phyloP scores from a whole-genome alignment of 2,797 vertebrate genomes.

The Enteromius treurensis region DNA sequence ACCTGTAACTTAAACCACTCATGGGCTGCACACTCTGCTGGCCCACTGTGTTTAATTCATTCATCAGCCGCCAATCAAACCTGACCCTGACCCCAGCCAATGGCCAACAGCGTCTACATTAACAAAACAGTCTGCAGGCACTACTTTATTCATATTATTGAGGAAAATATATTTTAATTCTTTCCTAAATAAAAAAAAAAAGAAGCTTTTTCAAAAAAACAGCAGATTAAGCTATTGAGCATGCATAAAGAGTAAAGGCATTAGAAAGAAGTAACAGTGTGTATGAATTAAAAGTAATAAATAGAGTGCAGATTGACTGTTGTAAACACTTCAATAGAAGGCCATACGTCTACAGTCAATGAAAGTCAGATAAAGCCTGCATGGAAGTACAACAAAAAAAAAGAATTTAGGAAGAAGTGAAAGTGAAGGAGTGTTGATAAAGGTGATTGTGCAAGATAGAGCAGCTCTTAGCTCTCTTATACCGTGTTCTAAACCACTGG shows the following conservation, averaged over 20 bases:
- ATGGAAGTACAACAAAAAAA: background rate
- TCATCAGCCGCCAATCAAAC: conserved; percentile 47
- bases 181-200: background rate
- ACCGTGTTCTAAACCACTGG: conserved; percentile 48
- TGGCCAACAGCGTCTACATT: conserved; percentile 17
- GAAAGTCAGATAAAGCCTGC: conserved; percentile 2
- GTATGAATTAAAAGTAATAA: background rate
- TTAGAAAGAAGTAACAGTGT: background rate
- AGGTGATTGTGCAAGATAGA: conserved; percentile 58
- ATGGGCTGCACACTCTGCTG: conserved; percentile 19
- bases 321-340: background rate
- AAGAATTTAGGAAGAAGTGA: conserved; percentile 6
- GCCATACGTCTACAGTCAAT: background rate
- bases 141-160: conserved; percentile 10
- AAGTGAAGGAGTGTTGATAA: conserved; percentile 48
- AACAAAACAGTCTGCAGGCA: conserved; percentile 23
- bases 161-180: background rate
- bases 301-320: background rate
- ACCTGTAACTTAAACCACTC: conserved; percentile 41
- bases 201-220: background rate
- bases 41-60: conserved; percentile 38
- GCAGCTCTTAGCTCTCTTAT: conserved; percentile 52
- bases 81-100: conserved; percentile 32
- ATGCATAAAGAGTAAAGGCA: background rate
- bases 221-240: background rate